Conservation (phyloP, 1,140 invertebrate genomes). For the Diorhabda sublineata region DNA sequence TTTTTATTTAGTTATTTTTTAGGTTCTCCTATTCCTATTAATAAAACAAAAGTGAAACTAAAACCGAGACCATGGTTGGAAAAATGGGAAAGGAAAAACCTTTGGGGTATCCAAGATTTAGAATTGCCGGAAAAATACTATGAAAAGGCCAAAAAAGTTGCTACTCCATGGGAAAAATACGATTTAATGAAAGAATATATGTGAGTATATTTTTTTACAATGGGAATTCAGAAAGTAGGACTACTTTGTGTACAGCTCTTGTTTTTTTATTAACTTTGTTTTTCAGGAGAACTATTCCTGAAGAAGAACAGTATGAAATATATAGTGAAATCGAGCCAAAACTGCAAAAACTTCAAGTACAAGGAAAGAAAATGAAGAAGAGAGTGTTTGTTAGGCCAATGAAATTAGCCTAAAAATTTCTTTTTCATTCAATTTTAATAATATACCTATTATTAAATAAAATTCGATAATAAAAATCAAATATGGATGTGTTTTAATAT, state of each 20-base stretch:
- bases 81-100: slow-evolving; percentile 76
- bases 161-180: slow-evolving; percentile 82
- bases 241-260: neutral
- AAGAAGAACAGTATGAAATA: slow-evolving; percentile 82
- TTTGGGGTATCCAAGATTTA: slow-evolving; percentile 72
- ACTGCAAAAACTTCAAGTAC: slow-evolving; percentile 64
- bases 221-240: neutral
- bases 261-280: neutral
- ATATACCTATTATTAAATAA: too few relatives aligned
- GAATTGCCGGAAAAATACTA: slow-evolving; percentile 59
- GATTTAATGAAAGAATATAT: slow-evolving; percentile 93
- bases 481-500: too few relatives aligned
- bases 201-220: slow-evolving; percentile 45
- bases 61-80: slow-evolving; percentile 83
- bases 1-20: slow-evolving; percentile 4
- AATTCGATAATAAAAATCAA: too few relatives aligned
- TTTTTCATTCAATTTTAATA: neutral
- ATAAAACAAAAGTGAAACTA: slow-evolving; percentile 76
- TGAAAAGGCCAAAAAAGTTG: slow-evolving; percentile 53
- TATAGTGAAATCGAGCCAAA: slow-evolving; percentile 77
- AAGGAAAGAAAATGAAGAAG: slow-evolving; percentile 64
- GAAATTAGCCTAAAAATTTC: slow-evolving; percentile 51
- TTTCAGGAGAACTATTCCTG: slow-evolving; percentile 70
- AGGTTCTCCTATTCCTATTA: slow-evolving; percentile 74
- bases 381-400: slow-evolving; percentile 60